Percentiles rank a stretch among this genome's conserved stretches.
phyloP scores from a whole-genome alignment of 1,140 invertebrate species.

The Monomorium pharaonis region DNA sequence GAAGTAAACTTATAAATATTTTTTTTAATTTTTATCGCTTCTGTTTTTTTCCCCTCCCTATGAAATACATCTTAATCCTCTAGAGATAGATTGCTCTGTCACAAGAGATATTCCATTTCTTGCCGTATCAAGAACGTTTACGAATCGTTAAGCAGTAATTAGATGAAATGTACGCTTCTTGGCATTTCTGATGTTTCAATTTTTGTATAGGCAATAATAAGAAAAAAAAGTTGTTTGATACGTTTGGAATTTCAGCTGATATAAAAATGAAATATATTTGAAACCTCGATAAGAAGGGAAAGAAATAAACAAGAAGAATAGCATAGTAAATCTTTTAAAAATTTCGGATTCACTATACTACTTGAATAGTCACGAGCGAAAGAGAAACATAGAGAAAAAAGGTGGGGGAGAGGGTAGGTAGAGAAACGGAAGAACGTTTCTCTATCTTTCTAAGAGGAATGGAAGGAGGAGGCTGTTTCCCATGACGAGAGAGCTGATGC shows the following conservation, averaged over 20 bases:
- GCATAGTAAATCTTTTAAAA: not conserved
- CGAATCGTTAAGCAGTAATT: not conserved
- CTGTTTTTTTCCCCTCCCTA: not conserved
- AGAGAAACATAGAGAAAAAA: not conserved
- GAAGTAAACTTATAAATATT: not conserved
- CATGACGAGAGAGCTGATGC: conserved; percentile 75
- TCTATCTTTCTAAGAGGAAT: conserved; percentile 38
- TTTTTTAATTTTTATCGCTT: not conserved
- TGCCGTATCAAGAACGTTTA: not conserved
- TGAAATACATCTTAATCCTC: not conserved
- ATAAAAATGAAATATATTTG: not conserved
- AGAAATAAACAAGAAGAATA: conserved; percentile 28
- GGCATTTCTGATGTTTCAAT: too few species aligned
- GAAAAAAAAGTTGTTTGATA: not conserved
- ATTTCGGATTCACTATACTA: conserved; percentile 46
- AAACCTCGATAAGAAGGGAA: not conserved
- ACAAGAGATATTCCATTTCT: not conserved
- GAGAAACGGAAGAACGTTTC: conserved; percentile 29
- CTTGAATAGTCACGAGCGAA: conserved; percentile 27
- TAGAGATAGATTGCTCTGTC: not conserved
- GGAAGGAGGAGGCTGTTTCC: conserved; percentile 70
- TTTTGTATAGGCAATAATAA: not conserved
- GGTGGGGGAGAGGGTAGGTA: not conserved
- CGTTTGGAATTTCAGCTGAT: not conserved
- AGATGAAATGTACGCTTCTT: not conserved